Evolutionary conservation across 2,113 vertebrate genomes (phyloP), one percentile per base, ranked within the genome.

Genomic region (Grallaria varia): DNA sequence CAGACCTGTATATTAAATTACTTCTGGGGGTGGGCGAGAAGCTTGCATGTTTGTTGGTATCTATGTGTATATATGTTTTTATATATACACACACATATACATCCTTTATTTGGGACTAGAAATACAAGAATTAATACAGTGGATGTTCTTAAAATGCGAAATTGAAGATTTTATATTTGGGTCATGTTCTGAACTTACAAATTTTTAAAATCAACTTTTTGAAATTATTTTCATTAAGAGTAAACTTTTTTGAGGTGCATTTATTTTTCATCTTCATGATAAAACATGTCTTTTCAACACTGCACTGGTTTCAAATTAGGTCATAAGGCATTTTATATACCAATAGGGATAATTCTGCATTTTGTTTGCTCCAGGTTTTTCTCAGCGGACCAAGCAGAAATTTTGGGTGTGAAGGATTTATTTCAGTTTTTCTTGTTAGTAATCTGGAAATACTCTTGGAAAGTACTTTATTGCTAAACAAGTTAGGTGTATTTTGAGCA

Each of bases 1-100:
- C 40, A 90, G 77, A 93, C 30, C 42, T 45, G 66, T 85, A 45
- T 88, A 87, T 92, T 84, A 89, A 95, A 96, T 94, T 94, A 78
- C 87, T 93, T 80, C 27, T 92, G 24, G 16, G 64, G 56, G 53
- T 4, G 28, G 94, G 39, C 79, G 55, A 30, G 59, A 63, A 86
- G 28, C 45, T 59, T 55, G 74, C 30, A 9, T 80, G 59, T 74
- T 79, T 96, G 55, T 86, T 30, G 73, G 22, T 63, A 6, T 63
- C 5, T 59, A 10, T 58, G 16, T 42, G 6, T 68, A 3, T 33
- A 12, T 83, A 5, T 77, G 15, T 44, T 49, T 62, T 40, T 56
- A 39, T 52, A 40, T 25, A 49, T 4, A 28, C 4, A 40, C 3
- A 31, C 4, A 16, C 13, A 28, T 9, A 24, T 4, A 9, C 15